phyloP scores from a whole-genome alignment of 2,797 vertebrate species.

The Stomatorhinus walkeri region DNA sequence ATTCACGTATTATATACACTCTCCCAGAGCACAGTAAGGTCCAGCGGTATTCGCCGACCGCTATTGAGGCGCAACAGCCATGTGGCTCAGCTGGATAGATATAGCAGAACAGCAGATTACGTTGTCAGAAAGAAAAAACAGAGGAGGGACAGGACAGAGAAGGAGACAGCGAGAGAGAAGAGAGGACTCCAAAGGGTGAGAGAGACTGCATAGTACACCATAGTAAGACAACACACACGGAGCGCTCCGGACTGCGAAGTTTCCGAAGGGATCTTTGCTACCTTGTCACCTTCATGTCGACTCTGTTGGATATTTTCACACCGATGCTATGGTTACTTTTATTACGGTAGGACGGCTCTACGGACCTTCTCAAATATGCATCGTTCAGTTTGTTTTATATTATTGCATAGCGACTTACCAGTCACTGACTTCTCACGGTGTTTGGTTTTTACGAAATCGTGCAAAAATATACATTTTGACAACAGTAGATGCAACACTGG shows the following conservation, averaged over 20 bases:
- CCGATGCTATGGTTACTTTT: slow-evolving; percentile 79
- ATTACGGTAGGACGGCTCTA: slow-evolving; percentile 62
- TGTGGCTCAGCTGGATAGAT: slow-evolving; percentile 74
- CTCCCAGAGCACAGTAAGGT: background rate
- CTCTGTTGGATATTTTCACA: slow-evolving; percentile 65
- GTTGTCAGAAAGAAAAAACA: slow-evolving; percentile 45
- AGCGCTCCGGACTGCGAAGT: slow-evolving; percentile 48
- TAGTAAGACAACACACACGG: slow-evolving; percentile 46
- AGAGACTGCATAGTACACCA: slow-evolving; percentile 40
- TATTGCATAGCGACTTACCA: slow-evolving; percentile 11
- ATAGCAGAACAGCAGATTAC: slow-evolving; percentile 69
- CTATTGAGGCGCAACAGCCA: slow-evolving; percentile 46
- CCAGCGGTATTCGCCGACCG: background rate
- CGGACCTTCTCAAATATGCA: background rate
- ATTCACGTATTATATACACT: background rate
- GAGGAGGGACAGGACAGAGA: slow-evolving; percentile 27
- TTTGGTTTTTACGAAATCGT: background rate
- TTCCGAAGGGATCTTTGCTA: slow-evolving; percentile 54
- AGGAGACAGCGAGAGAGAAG: slow-evolving; percentile 19
- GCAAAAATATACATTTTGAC: background rate
- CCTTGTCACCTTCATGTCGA: slow-evolving; percentile 71
- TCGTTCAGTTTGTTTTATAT: background rate
- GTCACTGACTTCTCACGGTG: background rate
- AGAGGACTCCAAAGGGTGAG: background rate
- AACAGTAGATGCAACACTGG: background rate